Evolutionary conservation across 2,888 invertebrate genomes (phyloP).

Genomic region (Strigamia crassipes): DNA sequence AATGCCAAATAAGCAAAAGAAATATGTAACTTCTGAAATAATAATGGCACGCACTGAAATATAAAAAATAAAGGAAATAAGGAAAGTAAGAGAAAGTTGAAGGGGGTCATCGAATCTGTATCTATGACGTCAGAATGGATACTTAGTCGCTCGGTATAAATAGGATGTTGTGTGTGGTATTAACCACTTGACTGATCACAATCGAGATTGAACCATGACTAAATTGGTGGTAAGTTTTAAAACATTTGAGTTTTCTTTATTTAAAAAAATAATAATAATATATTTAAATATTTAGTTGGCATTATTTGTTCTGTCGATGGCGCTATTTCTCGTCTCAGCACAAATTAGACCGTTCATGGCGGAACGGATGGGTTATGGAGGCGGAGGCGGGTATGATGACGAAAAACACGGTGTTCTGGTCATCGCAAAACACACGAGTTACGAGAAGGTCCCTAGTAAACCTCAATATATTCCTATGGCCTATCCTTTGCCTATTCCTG

Average conservation of each 20-base stretch:
- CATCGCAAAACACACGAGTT: constrained; percentile 26
- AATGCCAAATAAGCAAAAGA: not conserved
- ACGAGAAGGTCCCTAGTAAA: not conserved
- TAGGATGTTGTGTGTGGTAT: not conserved
- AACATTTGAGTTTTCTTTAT: not conserved
- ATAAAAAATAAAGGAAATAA: not conserved
- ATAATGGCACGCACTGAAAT: not conserved
- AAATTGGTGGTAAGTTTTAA: not conserved
- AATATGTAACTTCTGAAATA: not conserved
- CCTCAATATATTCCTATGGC: not conserved
- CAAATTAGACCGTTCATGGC: not conserved
- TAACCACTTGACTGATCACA: not conserved
- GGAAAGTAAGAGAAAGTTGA: not conserved
- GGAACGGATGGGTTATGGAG: constrained; percentile 3
- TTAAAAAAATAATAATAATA: no score
- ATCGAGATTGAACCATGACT: not conserved
- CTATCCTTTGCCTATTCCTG: constrained; percentile 31
- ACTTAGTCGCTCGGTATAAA: not conserved
- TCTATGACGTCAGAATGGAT: not conserved
- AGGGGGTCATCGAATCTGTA: constrained; percentile 13
- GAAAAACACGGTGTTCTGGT: constrained; percentile 4
- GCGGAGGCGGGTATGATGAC: not conserved
- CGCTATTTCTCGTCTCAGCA: not conserved
- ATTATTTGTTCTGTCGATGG: not conserved
- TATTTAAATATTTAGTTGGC: not conserved